Evolutionary conservation across 2,797 vertebrate species (phyloP), one percentile per base, ranked within the genome.

Genomic region (Mus spretus): DNA sequence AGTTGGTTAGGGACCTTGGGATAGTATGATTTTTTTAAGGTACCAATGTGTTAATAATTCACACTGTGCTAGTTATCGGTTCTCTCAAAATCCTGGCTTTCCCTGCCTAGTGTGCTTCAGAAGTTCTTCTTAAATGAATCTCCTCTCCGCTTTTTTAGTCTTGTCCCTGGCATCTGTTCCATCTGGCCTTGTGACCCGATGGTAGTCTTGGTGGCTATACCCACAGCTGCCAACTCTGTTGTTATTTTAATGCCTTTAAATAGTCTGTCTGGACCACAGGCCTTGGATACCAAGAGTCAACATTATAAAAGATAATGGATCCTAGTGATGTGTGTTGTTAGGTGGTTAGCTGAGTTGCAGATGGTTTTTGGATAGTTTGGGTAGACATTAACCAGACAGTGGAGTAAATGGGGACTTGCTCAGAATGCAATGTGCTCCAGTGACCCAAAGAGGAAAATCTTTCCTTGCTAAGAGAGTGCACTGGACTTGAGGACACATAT

Each of bases 201-300:
- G 22, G 70, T 83, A 92, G 79, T 96, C 95, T 96, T 87, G 79
- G 81, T 97, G 93, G 80, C 87, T 44, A 50, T 96, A 96, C 90
- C 96, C 82, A 92, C 81, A 86, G 63, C 74, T 97, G 95, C 92
- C 95, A 96, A 94, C 50, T 37, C n/a, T 44, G 55, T 93, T 96
- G 93, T 93, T 97, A 93, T 96, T 97, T 97, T 96, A 97, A 88
- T 90, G 93, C 15, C 83, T 97, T 96, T 96, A 95, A 97, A 95
- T 95, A 94, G 93, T 94, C 84, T 94, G 79, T 97, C 85, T 97
- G 84, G 96, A 94, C 96, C 97, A 94, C 87, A 97, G 94, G 19
- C 72, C 96, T 96, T 96, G 95, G 91, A 95, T 96, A 97, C 96
- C 84, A 97, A 94, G 88, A 93, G 85, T 96, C 96, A 96, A 96